phyloP scores from a whole-genome alignment of 37 sponge, comb jelly and placozoan genomes.

The Chondrilla cf. caribensis region DNA sequence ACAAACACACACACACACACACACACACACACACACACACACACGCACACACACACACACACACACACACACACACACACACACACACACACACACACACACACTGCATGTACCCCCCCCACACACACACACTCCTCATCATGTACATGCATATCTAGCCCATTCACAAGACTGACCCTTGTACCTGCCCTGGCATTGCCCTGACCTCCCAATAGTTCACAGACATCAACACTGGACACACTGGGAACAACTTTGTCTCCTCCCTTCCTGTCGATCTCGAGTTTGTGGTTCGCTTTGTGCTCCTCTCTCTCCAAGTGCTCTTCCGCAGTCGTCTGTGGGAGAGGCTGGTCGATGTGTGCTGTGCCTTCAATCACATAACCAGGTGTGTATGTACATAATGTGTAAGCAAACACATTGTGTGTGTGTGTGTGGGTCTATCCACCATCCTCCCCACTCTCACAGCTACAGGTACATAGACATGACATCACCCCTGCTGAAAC shows the following conservation, averaged over 20 bases:
- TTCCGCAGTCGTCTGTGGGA: background rate
- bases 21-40: too few species aligned
- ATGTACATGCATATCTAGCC: background rate
- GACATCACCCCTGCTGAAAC: conserved; percentile 1
- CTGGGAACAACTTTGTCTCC: background rate
- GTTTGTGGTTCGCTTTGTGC: conserved; percentile 12
- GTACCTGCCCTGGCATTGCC: background rate
- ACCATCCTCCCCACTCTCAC: background rate
- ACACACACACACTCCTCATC: background rate
- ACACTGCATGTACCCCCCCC: background rate
- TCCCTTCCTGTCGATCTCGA: background rate
- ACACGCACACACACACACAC: too few species aligned
- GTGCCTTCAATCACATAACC: background rate
- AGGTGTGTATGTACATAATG: background rate
- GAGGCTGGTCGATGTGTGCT: background rate
- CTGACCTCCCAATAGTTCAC: background rate
- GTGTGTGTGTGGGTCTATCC: background rate
- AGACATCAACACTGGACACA: background rate
- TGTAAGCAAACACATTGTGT: background rate
- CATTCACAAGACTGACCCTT: background rate
- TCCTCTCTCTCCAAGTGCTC: background rate
- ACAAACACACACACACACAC: too few species aligned
- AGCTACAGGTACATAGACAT: conserved; percentile 13
- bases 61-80: too few species aligned
- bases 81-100: too few species aligned